Base-by-base conservation (phyloP, 2,888 invertebrate genomes). In the Drepanosiphum platanoidis region DNA sequence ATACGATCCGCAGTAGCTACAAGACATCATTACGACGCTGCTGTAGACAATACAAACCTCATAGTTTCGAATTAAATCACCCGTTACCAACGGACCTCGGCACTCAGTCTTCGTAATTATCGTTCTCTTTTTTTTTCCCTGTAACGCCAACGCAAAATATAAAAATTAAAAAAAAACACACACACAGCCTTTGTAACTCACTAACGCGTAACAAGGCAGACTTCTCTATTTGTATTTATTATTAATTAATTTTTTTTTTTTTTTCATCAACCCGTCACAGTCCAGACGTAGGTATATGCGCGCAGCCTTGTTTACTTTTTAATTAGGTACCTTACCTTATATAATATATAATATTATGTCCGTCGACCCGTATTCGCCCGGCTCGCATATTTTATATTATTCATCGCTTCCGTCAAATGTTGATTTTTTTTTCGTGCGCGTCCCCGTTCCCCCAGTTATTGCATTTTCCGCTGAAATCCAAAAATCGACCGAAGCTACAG, bases 241-340 rank as follows among this genome's bases (percentile, higher is more conserved):
- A 46, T 30, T 32, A 72, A 72, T 72, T 72, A 46, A 72, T 72
- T 72, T 72, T 46, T 72, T 39, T 72, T 32, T 72, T n/a, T 71
- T 27, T n/a, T n/a, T n/a, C n/a, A n/a, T 15, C 18, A 30, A 46
- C 46, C 22, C 74, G 22, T 46, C 39, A 36, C 27, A 39, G n/a
- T 39, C 27, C 13, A 39, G 27, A n/a, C 9, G 27, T 27, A 71
- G 39, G 27, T 71, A 39, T n/a, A 71, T 71, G n/a, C 30, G 27
- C 46, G 46, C 27, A 11, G 32, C 46, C 32, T 74, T 42, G 46
- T 74, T 74, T 46, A 22, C 42, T 46, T 74, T 74, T 74, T 74
- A 74, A 74, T 74, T 74, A 74, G 46, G 11, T 71, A 18, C 39
- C 39, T n/a, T 71, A 39, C 15, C 36, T 71, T 64, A n/a, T 27